A percentile compares a stretch with the other conserved stretches of the same genome.
Conservation (phyloP, 1,140 invertebrate species). For the Epicauta chinensis region DNA sequence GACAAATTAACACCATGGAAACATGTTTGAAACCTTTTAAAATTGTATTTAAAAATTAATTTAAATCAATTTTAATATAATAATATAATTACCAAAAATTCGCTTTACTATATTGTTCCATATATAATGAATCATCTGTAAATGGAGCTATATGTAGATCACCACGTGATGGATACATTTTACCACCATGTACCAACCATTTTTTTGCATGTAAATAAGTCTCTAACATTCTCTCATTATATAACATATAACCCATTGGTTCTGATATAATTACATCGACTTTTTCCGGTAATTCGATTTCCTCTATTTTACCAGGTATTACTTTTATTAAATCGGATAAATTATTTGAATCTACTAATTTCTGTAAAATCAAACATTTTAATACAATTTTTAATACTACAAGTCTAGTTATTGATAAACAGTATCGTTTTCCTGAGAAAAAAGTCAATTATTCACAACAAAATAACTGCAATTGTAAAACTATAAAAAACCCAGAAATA, state of each 20-base stretch:
- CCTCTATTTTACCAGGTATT: slow-evolving; percentile 97
- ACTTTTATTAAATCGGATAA: slow-evolving; percentile 82
- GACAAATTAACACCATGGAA: slow-evolving; percentile 98
- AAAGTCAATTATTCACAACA: too few relatives aligned
- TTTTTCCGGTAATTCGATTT: slow-evolving; percentile 89
- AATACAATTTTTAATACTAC: slow-evolving; percentile 5
- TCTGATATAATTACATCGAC: slow-evolving; percentile 98
- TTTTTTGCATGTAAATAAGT: slow-evolving; percentile 98
- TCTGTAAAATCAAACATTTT: slow-evolving; percentile 43
- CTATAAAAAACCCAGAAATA: too few relatives aligned
- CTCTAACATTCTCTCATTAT: slow-evolving; percentile 99
- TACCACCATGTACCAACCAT: slow-evolving; percentile 87
- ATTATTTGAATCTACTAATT: slow-evolving; percentile 86
- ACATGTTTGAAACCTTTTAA: slow-evolving; percentile 77
- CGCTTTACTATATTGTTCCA: slow-evolving; percentile 98
- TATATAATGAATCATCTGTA: slow-evolving; percentile 94
- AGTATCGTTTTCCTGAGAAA: too few relatives aligned
- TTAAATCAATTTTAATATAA: neutral
- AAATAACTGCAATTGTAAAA: too few relatives aligned
- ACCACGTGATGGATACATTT: slow-evolving; percentile 95
- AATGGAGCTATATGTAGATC: slow-evolving; percentile 98
- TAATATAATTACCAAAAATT: slow-evolving; percentile 80
- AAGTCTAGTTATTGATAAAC: too few relatives aligned
- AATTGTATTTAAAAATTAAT: neutral
- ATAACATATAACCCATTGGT: slow-evolving; percentile 99